Evolutionary conservation across 2,888 invertebrate species (phyloP).

Genomic region (Podabrus alpinus): DNA sequence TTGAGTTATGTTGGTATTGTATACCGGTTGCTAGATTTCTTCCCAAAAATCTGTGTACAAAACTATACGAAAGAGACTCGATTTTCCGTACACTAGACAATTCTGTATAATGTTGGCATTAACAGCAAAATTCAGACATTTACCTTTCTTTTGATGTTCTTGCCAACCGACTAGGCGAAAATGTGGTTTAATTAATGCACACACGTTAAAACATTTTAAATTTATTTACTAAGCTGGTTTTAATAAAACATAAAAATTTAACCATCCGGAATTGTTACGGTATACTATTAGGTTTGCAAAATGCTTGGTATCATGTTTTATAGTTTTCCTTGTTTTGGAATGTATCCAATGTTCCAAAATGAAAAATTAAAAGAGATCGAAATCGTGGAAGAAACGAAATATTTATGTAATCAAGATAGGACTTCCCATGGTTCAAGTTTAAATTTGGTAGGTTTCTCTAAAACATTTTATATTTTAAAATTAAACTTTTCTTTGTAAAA

Average conservation of each 20-base stretch:
- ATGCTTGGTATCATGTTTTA: not conserved
- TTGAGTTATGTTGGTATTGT: too few relatives aligned
- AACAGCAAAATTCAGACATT: slow-evolving; percentile 25
- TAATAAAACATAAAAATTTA: slow-evolving; percentile 1
- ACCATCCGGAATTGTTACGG: not conserved
- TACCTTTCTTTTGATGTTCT: slow-evolving; percentile 29
- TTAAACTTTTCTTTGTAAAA: too few relatives aligned
- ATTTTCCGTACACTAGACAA: not conserved
- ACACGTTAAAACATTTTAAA: slow-evolving; percentile 25
- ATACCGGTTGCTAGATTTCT: not conserved
- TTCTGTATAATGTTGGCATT: slow-evolving; percentile 11
- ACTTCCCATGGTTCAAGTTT: not conserved
- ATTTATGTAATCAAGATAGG: not conserved
- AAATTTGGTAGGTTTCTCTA: not conserved
- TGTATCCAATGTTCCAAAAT: not conserved
- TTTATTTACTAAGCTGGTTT: slow-evolving; percentile 14
- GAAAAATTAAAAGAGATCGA: not conserved
- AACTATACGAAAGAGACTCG: not conserved
- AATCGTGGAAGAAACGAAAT: too few relatives aligned
- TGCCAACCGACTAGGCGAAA: slow-evolving; percentile 30
- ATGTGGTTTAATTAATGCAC: slow-evolving; percentile 24
- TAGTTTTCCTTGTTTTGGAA: not conserved
- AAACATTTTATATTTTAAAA: not conserved
- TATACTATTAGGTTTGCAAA: not conserved
- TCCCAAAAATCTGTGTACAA: not conserved